Percentiles rank a stretch among this genome's conserved stretches.
Evolutionary conservation across 2,113 vertebrate species (phyloP).

Genomic region (Cygnus buccinator): DNA sequence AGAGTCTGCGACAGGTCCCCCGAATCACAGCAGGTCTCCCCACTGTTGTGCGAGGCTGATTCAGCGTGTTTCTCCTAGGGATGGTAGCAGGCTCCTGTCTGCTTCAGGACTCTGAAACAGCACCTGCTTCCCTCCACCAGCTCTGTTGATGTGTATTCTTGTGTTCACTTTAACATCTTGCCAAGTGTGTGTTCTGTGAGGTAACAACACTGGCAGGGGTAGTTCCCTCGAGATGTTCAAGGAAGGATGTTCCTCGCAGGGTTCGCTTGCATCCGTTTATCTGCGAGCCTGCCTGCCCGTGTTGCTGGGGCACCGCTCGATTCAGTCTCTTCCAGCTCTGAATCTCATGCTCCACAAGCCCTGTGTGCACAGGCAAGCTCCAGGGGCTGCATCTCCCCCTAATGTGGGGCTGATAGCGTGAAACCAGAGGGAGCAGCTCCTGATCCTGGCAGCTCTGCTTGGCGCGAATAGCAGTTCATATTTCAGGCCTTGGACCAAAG

Average conservation of each 20-base stretch:
- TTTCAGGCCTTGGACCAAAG: not conserved
- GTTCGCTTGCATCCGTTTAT: fast-evolving
- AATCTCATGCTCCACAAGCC: not conserved
- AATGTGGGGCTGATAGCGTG: not conserved
- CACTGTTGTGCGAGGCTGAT: not conserved
- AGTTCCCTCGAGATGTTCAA: not conserved
- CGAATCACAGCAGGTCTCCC: not conserved
- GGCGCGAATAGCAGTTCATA: fast-evolving
- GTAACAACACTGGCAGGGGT: not conserved
- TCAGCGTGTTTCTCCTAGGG: not conserved
- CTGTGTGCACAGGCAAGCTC: fast-evolving
- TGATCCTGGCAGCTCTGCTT: not conserved
- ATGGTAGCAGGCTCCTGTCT: not conserved
- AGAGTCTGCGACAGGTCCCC: not conserved
- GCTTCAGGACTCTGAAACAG: not conserved
- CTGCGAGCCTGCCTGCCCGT: fast-evolving
- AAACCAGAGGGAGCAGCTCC: not conserved
- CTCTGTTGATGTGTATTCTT: not conserved
- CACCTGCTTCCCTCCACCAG: not conserved
- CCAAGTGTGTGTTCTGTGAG: not conserved
- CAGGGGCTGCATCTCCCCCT: not conserved
- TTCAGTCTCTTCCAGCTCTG: not conserved
- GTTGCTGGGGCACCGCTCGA: fast-evolving
- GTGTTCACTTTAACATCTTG: not conserved
- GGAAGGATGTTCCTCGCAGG: not conserved